These are phyloP conservation scores for Drosophila eugracilis DNA, from an alignment of 1,140 invertebrate species.

Conservation along the genomic window DNA sequence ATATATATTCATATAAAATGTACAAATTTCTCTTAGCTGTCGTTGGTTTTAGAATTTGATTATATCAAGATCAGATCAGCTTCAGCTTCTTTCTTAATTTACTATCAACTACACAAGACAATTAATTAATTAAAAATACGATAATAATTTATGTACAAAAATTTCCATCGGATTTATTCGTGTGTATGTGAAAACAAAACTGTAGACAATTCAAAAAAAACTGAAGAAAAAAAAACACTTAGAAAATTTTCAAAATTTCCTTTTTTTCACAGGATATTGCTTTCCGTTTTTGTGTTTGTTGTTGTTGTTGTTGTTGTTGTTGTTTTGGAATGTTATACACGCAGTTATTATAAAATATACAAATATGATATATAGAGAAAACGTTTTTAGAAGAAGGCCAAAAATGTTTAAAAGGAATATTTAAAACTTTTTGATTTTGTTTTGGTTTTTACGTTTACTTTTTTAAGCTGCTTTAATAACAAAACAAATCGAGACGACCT, in stretches of 20 bases:
- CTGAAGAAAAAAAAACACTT: slow-evolving; percentile 33
- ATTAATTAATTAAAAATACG: slow-evolving; percentile 77
- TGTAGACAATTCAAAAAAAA: slow-evolving; percentile 56
- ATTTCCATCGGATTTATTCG: slow-evolving; percentile 75
- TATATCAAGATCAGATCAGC: slow-evolving; percentile 44
- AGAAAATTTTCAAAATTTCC: slow-evolving; percentile 38
- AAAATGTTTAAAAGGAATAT: slow-evolving; percentile 6
- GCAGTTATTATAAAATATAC: slow-evolving; percentile 44
- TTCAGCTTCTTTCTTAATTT: slow-evolving; percentile 63
- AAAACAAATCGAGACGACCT: slow-evolving; percentile 70
- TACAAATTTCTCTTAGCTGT: slow-evolving; percentile 64
- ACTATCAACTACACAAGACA: slow-evolving; percentile 69
- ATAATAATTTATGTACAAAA: slow-evolving; percentile 82
- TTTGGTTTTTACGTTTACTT: slow-evolving; percentile 47
- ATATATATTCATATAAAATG: slow-evolving; percentile 60
- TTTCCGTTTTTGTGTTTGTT: slow-evolving; percentile 17
- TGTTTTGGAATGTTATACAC: slow-evolving; percentile 39
- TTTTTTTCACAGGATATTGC: slow-evolving; percentile 25
- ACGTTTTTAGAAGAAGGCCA: slow-evolving; percentile 22
- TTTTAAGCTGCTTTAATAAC: slow-evolving; percentile 65
- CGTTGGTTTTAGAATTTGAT: slow-evolving; percentile 47
- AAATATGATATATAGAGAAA: slow-evolving; percentile 37
- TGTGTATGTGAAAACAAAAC: slow-evolving; percentile 58
- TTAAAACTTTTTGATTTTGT: slow-evolving; percentile 32
- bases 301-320: slow-evolving; percentile 38